Conservation (phyloP, 2,888 invertebrate genomes). For the Ligdia adustata region DNA sequence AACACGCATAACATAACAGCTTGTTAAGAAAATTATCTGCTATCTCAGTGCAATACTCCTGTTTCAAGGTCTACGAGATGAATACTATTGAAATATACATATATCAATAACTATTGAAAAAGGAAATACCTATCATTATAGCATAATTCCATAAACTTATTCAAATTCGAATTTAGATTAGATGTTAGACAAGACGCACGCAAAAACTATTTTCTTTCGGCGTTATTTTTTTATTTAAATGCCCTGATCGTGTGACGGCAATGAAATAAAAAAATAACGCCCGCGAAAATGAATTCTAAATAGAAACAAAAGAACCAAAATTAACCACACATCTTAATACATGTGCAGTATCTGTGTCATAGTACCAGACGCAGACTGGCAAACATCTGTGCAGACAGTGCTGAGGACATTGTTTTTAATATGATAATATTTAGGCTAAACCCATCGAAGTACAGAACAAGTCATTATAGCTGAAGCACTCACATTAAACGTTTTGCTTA, state of each 20-base stretch:
- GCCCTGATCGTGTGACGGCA: no score
- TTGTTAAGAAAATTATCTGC: constrained; percentile 22
- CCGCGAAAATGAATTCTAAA: constrained; percentile 13
- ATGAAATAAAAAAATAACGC: no score
- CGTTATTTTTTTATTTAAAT: no score
- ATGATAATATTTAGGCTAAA: constrained; percentile 30
- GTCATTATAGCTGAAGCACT: background rate
- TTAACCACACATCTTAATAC: constrained; percentile 31
- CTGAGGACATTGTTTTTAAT: constrained; percentile 26
- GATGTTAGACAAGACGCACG: no score
- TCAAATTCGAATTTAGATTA: no score
- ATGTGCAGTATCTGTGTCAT: constrained; percentile 50
- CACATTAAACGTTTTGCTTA: constrained; percentile 32
- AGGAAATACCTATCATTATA: constrained; percentile 6
- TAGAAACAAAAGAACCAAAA: constrained; percentile 39
- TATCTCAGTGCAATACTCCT: constrained; percentile 13
- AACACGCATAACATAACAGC: constrained; percentile 22
- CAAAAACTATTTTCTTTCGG: no score
- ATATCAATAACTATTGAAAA: no score
- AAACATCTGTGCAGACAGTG: constrained; percentile 51
- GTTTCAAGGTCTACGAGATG: constrained; percentile 9
- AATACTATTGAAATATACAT: no score
- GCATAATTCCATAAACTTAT: constrained; percentile 3
- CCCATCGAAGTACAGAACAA: background rate
- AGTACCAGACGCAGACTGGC: constrained; percentile 39